Base-by-base conservation (phyloP, 2,888 invertebrate genomes). In the Matsumyia berberina region DNA sequence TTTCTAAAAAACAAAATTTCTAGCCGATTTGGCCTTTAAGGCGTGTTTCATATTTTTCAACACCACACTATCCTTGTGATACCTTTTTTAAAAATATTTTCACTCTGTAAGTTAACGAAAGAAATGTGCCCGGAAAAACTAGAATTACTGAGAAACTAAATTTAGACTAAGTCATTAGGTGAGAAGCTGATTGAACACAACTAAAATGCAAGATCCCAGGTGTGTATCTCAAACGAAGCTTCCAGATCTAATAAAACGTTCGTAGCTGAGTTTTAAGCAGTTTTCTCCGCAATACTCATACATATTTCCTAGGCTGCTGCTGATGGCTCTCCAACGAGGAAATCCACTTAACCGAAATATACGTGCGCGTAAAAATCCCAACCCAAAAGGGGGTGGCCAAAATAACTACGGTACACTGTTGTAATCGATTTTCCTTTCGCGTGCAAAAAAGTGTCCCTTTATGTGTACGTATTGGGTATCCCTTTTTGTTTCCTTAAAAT, bases 391-490 rank as follows among this genome's bases (percentile, higher is more conserved):
- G 69, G 78, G 69, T 57, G 64, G 85, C 70, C 80, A 51, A 80
- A 80, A 79, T 80, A 80, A 80, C 79, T 73, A 60, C 74, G 69
- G 74, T 85, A 79, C 85, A 76, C 85, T 85, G 79, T 70, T 85
- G 79, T 85, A 85, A 85, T 85, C 85, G 85, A 85, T 85, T 85
- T 85, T 85, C 85, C 66, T 85, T 70, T 79, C 85, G 64, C 70
- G 57, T 85, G 79, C 79, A 70, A 79, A 85, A 62, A 79, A 74
- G 58, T 72, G 58, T 73, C 76, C 70, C 51, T 69, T 78, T 74
- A 12, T 44, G 35, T 58, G 51, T 62, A 58, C 44, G 51, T 31
- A 77, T 29, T 55, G 51, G 58, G 31, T 67, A 44, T 55, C 33
- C 49, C 44, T 69, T 69, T 42, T 44, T 51, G 9, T 53, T 55